Evolutionary conservation across 2,797 vertebrate species (phyloP).

Genomic region (Catostomus latipinnis): DNA sequence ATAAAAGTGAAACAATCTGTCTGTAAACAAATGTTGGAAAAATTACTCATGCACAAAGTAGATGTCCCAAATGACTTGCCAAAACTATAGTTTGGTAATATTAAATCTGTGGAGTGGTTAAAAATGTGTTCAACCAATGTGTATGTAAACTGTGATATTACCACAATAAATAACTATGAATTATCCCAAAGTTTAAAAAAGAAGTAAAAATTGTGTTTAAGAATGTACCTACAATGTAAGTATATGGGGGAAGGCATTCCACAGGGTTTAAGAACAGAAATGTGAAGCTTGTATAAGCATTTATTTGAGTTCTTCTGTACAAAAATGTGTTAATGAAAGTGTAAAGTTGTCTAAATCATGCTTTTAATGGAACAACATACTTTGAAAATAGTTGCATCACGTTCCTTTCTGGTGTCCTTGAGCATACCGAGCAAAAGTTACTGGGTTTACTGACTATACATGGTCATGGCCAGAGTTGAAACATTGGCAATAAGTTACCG

Average conservation of each 20-base stretch:
- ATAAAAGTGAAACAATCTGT: too few species aligned
- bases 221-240: background rate
- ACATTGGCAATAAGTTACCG: too few species aligned
- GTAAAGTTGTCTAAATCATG: background rate
- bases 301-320: too few species aligned
- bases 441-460: background rate
- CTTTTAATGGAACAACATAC: background rate
- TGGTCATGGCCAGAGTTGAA: too few species aligned
- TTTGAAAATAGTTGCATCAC: background rate
- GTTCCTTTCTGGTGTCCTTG: background rate
- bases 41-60: too few species aligned
- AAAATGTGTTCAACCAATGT: too few species aligned
- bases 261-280: background rate
- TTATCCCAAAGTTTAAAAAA: background rate
- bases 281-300: background rate
- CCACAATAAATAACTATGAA: background rate
- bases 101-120: too few species aligned
- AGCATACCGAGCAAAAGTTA: background rate
- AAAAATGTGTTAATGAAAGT: background rate
- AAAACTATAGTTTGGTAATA: too few species aligned
- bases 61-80: too few species aligned
- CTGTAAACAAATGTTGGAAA: too few species aligned
- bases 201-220: background rate
- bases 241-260: background rate
- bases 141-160: background rate